Conservation (phyloP, 2,797 vertebrate species). For the Dendrocincla fuliginosa region DNA sequence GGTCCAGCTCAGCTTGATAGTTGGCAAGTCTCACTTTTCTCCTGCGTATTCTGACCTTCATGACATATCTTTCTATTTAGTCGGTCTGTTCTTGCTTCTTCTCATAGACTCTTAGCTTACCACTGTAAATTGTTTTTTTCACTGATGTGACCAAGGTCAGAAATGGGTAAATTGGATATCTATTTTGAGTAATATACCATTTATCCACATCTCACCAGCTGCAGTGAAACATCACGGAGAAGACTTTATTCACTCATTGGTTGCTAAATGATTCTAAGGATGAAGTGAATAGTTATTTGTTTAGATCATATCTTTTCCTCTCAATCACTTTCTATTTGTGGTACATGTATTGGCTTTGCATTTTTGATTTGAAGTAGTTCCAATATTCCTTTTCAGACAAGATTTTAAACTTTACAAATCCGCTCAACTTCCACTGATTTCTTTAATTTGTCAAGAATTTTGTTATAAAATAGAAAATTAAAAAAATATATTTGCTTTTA, state of each 20-base stretch:
- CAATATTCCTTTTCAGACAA: neutral
- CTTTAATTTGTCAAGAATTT: neutral
- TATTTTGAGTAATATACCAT: neutral
- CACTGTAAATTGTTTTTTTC: neutral
- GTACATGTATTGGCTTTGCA: neutral
- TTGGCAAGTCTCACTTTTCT: constrained; percentile 4
- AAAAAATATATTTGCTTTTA: neutral
- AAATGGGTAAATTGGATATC: neutral
- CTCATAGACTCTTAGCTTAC: neutral
- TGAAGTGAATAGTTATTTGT: neutral
- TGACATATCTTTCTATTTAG: neutral
- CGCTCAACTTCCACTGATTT: neutral
- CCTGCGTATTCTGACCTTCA: neutral
- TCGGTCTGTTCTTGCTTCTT: neutral
- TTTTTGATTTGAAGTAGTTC: neutral
- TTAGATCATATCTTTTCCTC: neutral
- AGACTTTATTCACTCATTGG: neutral
- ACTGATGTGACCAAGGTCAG: neutral
- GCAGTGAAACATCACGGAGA: neutral
- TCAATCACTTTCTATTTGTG: neutral
- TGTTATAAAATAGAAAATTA: neutral
- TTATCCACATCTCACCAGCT: neutral
- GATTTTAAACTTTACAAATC: neutral
- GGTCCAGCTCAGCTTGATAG: neutral
- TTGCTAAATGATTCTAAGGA: neutral